These are phyloP conservation scores for Amazona finschi DNA, from an alignment of 2,797 vertebrate genomes.

Conservation along the genomic window DNA sequence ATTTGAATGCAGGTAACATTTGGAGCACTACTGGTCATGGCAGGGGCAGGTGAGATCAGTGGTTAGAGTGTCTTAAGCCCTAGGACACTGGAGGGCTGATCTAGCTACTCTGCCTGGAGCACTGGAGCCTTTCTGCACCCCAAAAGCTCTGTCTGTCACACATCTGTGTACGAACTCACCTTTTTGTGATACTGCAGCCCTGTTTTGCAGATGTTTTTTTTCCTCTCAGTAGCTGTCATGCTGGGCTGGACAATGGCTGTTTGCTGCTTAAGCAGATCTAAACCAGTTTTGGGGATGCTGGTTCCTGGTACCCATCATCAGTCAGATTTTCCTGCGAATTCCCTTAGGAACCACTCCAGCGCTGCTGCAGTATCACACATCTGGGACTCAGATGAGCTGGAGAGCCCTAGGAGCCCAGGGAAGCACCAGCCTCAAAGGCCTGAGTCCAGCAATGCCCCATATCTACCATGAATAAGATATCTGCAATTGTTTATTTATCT, in stretches of 20 bases:
- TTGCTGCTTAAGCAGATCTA: not conserved
- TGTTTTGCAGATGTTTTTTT: not conserved
- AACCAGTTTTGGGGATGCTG: not conserved
- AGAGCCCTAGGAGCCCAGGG: not conserved
- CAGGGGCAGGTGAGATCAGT: not conserved
- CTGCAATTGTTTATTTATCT: not conserved
- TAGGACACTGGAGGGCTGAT: not conserved
- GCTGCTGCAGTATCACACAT: not conserved
- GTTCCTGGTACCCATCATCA: not conserved
- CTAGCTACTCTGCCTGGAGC: not conserved
- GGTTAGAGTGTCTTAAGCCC: not conserved
- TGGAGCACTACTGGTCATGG: not conserved
- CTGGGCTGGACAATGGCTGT: not conserved
- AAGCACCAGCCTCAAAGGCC: not conserved
- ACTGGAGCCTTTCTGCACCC: not conserved
- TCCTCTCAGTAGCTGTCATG: not conserved
- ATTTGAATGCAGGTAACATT: not conserved
- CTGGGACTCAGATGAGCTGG: not conserved
- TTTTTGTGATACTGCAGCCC: not conserved
- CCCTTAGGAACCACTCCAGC: not conserved
- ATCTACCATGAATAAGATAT: not conserved
- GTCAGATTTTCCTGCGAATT: not conserved
- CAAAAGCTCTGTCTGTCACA: not conserved
- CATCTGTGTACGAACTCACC: not conserved
- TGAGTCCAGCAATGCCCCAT: accelerated